A percentile compares a stretch with the other conserved stretches of the same genome.
phyloP scores from a whole-genome alignment of 1,140 invertebrate species.

The Aphaenogaster rudis region DNA sequence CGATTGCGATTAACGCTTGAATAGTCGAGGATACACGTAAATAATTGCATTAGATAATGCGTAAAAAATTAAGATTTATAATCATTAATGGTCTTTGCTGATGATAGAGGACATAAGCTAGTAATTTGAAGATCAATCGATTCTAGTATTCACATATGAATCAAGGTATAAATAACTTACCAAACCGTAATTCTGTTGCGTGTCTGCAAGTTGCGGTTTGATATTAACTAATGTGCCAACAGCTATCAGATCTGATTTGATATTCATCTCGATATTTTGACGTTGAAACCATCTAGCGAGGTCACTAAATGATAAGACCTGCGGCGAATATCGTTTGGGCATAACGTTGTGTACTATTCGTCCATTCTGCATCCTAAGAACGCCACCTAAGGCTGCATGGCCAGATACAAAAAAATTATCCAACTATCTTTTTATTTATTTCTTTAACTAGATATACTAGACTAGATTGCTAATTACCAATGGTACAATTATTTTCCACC shows the following conservation, averaged over 20 bases:
- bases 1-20: neutral
- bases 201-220: neutral
- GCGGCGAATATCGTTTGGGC: neutral
- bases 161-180: neutral
- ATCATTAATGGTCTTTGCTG: neutral
- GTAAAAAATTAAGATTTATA: neutral
- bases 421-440: too few relatives aligned
- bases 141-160: neutral
- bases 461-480: neutral
- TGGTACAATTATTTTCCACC: rapidly evolving
- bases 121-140: neutral
- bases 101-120: neutral
- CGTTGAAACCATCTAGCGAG: neutral
- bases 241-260: neutral
- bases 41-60: neutral
- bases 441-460: neutral
- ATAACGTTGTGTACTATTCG: neutral
- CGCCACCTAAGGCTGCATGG: neutral
- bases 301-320: neutral
- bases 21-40: neutral
- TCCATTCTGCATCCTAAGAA: neutral
- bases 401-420: too few relatives aligned
- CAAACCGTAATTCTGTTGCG: neutral
- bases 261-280: neutral
- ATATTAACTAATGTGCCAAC: neutral